Conservation (phyloP, 2,888 invertebrate genomes). For the Zeuzera pyrina region DNA sequence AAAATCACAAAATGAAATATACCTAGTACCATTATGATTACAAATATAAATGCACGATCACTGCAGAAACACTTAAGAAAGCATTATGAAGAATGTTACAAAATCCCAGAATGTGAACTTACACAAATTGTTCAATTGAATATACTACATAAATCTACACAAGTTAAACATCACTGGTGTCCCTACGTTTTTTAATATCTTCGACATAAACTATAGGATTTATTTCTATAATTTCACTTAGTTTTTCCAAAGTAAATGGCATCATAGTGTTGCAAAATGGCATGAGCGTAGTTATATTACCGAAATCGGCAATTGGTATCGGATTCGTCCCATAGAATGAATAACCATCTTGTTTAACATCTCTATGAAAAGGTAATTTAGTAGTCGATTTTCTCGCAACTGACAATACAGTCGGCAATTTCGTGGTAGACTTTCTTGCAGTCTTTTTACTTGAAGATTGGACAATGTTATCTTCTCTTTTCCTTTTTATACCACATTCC, state of each 20-base stretch:
- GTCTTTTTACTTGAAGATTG: conserved; percentile 20
- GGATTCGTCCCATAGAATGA: conserved; percentile 67
- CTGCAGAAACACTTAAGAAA: too few species aligned
- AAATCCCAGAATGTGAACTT: too few species aligned
- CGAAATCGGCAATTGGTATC: conserved; percentile 37
- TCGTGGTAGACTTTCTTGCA: conserved; percentile 46
- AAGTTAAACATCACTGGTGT: conserved; percentile 6
- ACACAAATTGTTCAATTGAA: too few species aligned
- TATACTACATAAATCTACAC: too few species aligned
- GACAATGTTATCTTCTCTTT: conserved; percentile 7
- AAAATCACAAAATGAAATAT: too few species aligned
- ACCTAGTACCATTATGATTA: too few species aligned
- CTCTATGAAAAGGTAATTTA: conserved; percentile 29
- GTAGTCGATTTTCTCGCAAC: conserved; percentile 69
- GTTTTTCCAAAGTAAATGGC: conserved; percentile 52
- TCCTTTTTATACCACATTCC: conserved; percentile 9
- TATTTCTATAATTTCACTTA: conserved; percentile 66
- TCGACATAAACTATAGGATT: conserved; percentile 57
- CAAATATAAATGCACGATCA: too few species aligned
- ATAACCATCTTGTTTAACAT: conserved; percentile 27
- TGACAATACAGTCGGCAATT: conserved; percentile 27
- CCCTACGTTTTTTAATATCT: conserved; percentile 26
- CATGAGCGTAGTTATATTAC: conserved; percentile 62
- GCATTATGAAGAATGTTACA: too few species aligned
- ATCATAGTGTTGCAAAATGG: conserved; percentile 65